Evolutionary conservation across 1,140 invertebrate genomes (phyloP).

Genomic region (Caerostris extrusa): DNA sequence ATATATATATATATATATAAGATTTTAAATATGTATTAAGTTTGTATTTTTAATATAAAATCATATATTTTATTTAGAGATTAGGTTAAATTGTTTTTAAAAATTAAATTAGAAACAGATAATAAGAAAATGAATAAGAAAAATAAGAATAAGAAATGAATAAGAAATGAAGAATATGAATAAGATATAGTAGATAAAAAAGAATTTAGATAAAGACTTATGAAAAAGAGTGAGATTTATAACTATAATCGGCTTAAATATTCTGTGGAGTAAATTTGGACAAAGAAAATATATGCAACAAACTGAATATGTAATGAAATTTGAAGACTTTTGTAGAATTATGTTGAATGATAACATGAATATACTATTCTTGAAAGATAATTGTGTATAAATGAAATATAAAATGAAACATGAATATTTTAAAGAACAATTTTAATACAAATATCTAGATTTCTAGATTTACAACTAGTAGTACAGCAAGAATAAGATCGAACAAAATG

Average conservation of each 20-base stretch:
- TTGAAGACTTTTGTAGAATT: constrained; percentile 31
- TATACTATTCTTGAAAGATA: constrained; percentile 10
- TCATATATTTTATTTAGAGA: constrained; percentile 11
- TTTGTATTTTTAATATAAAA: constrained; percentile 49
- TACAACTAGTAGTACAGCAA: constrained; percentile 55
- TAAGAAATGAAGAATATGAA: constrained; percentile 55
- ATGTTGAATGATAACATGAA: constrained; percentile 44
- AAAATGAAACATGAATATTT: constrained; percentile 53
- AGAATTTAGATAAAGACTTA: constrained; percentile 31
- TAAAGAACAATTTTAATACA: constrained; percentile 50
- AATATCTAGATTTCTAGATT: constrained; percentile 46
- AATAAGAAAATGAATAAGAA: constrained; percentile 54
- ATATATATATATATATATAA: too few species aligned
- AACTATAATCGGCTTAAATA: constrained; percentile 46
- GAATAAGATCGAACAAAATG: constrained; percentile 41
- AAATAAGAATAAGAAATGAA: constrained; percentile 58
- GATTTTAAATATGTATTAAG: constrained; percentile 46
- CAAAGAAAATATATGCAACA: constrained; percentile 56
- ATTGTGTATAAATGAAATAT: constrained; percentile 54
- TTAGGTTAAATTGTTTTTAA: constrained; percentile 62
- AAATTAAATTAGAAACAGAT: constrained; percentile 64
- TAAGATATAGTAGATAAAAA: constrained; percentile 9
- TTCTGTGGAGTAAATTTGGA: constrained; percentile 51
- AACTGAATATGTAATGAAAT: constrained; percentile 18
- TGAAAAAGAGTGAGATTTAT: constrained; percentile 25